Percentiles rank a stretch among this genome's conserved stretches.
Evolutionary conservation across 2,113 vertebrate genomes (phyloP).

Genomic region (Calcarius ornatus): DNA sequence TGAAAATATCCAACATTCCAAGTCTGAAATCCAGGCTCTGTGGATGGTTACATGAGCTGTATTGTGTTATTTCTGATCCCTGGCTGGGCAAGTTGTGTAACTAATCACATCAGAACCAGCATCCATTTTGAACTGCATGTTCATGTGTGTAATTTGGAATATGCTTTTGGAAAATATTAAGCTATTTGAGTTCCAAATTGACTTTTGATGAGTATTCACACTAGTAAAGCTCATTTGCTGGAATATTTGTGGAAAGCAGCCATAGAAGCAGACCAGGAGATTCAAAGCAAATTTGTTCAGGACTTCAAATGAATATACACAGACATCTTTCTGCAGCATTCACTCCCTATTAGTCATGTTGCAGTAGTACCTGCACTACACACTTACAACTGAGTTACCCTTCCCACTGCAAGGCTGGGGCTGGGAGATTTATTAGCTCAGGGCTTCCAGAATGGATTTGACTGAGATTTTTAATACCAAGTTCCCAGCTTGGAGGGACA

Average conservation of each 20-base stretch:
- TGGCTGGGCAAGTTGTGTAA: slow-evolving; percentile 6
- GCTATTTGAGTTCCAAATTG: slow-evolving; percentile 59
- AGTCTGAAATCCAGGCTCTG: neutral
- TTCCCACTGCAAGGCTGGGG: slow-evolving; percentile 49
- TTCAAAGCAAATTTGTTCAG: slow-evolving; percentile 66
- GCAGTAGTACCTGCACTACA: slow-evolving; percentile 52
- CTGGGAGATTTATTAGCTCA: slow-evolving; percentile 68
- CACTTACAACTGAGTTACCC: slow-evolving; percentile 64
- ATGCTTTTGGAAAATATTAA: slow-evolving; percentile 58
- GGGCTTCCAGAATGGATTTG: slow-evolving; percentile 12
- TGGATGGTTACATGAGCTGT: neutral
- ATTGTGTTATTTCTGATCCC: neutral
- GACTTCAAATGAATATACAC: slow-evolving; percentile 59
- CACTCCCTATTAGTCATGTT: slow-evolving; percentile 51
- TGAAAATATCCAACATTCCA: neutral
- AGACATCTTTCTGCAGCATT: slow-evolving; percentile 42
- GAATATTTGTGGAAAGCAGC: slow-evolving; percentile 59
- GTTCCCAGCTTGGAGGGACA: slow-evolving; percentile 65
- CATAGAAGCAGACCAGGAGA: slow-evolving; percentile 51
- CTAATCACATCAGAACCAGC: slow-evolving; percentile 44
- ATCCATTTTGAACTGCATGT: slow-evolving; percentile 40
- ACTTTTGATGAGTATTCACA: slow-evolving; percentile 59
- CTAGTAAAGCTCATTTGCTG: slow-evolving; percentile 57
- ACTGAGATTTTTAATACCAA: slow-evolving; percentile 66
- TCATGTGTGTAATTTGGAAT: slow-evolving; percentile 60